Conservation (phyloP, 2,797 vertebrate species). For the Melanitta fusca region DNA sequence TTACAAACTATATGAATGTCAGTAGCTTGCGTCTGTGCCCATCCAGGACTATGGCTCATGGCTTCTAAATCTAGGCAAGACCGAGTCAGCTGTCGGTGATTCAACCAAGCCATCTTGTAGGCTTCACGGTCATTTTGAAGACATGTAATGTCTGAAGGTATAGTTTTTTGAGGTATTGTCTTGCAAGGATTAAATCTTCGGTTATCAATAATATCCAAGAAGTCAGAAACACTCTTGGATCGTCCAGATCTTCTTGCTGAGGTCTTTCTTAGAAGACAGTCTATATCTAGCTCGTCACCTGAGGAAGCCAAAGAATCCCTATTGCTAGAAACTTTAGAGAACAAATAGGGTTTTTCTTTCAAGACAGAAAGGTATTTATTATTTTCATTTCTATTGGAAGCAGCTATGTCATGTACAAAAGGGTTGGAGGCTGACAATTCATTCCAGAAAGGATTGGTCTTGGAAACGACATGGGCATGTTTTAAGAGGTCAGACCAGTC, state of each 20-base stretch:
- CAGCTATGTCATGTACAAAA: constrained; percentile 91
- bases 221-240: constrained; percentile 92
- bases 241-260: constrained; percentile 81
- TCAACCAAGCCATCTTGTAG: constrained; percentile 97
- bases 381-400: constrained; percentile 76
- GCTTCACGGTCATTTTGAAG: constrained; percentile 93
- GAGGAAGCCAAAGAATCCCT: constrained; percentile 87
- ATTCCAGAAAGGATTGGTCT: constrained; percentile 93
- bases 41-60: constrained; percentile 92
- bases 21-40: constrained; percentile 94
- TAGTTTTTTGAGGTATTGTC: constrained; percentile 66
- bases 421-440: constrained; percentile 92
- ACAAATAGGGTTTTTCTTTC: constrained; percentile 80
- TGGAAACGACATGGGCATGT: constrained; percentile 61
- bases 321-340: constrained; percentile 76
- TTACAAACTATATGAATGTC: constrained; percentile 87
- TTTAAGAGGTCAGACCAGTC: constrained; percentile 69
- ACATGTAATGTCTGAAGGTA: constrained; percentile 86
- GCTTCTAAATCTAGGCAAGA: constrained; percentile 93
- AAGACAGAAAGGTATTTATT: constrained; percentile 71
- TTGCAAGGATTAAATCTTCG: constrained; percentile 66
- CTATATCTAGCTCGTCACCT: constrained; percentile 88
- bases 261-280: constrained; percentile 79
- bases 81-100: constrained; percentile 91
- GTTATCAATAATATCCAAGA: constrained; percentile 85